phyloP scores from a whole-genome alignment of 2,113 vertebrate species.

The Hypanus sabinus region DNA sequence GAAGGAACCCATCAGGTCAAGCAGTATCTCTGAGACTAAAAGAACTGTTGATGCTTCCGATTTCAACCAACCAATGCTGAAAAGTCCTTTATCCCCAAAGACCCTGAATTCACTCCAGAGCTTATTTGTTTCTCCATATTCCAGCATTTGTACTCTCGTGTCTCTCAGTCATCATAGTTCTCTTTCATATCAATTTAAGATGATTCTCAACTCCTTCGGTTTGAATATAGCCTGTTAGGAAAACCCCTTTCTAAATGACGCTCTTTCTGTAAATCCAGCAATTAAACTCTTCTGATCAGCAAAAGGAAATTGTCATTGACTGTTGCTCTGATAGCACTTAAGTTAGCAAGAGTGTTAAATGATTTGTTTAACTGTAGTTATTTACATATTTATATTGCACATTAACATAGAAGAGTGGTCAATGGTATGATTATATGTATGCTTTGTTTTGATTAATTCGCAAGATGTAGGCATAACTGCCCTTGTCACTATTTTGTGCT shows the following conservation, averaged over 20 bases:
- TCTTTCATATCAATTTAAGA: neutral
- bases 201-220: neutral
- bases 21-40: too few species aligned
- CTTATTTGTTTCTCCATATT: too few species aligned
- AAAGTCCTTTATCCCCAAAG: too few species aligned
- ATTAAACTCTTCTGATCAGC: slow-evolving; percentile 15
- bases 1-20: too few species aligned
- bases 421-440: neutral
- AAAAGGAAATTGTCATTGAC: neutral
- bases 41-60: too few species aligned
- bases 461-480: too few species aligned
- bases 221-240: neutral
- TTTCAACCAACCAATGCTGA: too few species aligned
- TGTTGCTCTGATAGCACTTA: neutral
- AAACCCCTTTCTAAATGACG: neutral
- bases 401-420: neutral
- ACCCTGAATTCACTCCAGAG: too few species aligned
- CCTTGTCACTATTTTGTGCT: too few species aligned
- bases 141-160: too few species aligned
- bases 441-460: too few species aligned
- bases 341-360: neutral
- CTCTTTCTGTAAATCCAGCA: neutral
- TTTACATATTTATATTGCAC: neutral
- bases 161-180: neutral
- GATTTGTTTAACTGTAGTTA: neutral